Base-by-base conservation (phyloP, 2,113 vertebrate species). In the Coptodon bakossiorum region DNA sequence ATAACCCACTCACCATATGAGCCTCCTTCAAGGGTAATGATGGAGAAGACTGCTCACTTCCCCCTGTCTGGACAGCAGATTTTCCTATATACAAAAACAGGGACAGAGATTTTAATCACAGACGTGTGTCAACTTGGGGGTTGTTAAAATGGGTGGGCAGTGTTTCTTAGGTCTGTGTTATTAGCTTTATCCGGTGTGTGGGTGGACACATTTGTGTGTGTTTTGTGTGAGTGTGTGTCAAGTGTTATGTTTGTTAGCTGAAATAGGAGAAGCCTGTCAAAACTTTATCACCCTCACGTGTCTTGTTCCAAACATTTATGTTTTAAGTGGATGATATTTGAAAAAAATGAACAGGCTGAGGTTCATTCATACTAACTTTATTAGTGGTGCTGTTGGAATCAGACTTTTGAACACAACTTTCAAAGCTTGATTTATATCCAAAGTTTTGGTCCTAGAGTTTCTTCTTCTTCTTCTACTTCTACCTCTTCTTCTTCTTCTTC, bases 1-100 rank as follows among this genome's bases (percentile, higher is more conserved):
- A 88, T 95, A 93, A 93, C 95, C 94, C 95, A 94, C 94, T 89
- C 85, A 27, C 92, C 91, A 93, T 91, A 91, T 94, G 93, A 94
- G 87, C 90, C 86, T 92, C 80, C 82, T 91, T 91, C 48, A 87
- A 85, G 86, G 84, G 86, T 91, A 93, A 95, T 81, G 84, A 90
- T 90, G 88, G 86, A 86, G 89, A 81, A 89, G 83, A 93, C 90
- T 85, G 90, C 84, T 93, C 86, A 80, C 91, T 93, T 94, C 94
- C 86, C 29, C 34, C 92, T 87, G 94, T 94, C 91, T 94, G 96
- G 94, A 83, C 93, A 89, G 88, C 93, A 89, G 93, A 14, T 94
- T 94, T 95, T 91, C 84, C 61, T 79, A 85, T 82, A 84, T 14
- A 66, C 52, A 79, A 85, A 89, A 81, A 86, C 59, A 36, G 16